Evolutionary conservation across 37 sponge, comb jelly and placozoan species (phyloP).

Genomic region (Haliclona indistincta): DNA sequence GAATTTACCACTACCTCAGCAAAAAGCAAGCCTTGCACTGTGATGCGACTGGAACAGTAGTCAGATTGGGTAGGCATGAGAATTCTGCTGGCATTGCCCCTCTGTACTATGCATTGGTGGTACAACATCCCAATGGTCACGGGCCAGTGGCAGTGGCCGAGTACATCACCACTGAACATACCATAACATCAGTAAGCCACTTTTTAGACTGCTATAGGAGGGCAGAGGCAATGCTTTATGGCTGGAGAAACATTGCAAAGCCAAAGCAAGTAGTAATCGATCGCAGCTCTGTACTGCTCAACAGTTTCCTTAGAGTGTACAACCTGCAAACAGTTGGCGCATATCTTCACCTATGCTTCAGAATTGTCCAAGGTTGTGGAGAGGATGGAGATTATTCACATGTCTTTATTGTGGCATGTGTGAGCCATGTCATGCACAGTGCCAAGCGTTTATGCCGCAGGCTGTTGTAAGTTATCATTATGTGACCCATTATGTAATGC

Average conservation of each 20-base stretch:
- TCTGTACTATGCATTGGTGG: conserved; percentile 4
- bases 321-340: conserved; percentile 5
- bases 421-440: conserved; percentile 8
- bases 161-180: neutral
- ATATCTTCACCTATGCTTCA: conserved; percentile 1
- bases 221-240: neutral
- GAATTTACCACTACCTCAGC: conserved; percentile 6
- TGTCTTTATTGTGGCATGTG: neutral
- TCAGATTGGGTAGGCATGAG: neutral
- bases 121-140: neutral
- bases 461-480: neutral
- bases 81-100: neutral
- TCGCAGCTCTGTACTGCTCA: conserved; percentile 1
- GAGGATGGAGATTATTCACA: neutral
- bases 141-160: conserved; percentile 1
- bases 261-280: neutral
- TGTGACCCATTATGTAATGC: too few relatives aligned
- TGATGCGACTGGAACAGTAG: conserved; percentile 9
- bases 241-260: neutral
- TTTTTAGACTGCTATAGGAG: neutral
- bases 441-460: neutral
- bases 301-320: conserved; percentile 3
- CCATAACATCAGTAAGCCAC: neutral
- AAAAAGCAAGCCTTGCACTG: neutral
- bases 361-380: neutral